These are phyloP conservation scores for Sisor rabdophorus DNA, from an alignment of 2,113 vertebrate genomes.

Conservation along the genomic window DNA sequence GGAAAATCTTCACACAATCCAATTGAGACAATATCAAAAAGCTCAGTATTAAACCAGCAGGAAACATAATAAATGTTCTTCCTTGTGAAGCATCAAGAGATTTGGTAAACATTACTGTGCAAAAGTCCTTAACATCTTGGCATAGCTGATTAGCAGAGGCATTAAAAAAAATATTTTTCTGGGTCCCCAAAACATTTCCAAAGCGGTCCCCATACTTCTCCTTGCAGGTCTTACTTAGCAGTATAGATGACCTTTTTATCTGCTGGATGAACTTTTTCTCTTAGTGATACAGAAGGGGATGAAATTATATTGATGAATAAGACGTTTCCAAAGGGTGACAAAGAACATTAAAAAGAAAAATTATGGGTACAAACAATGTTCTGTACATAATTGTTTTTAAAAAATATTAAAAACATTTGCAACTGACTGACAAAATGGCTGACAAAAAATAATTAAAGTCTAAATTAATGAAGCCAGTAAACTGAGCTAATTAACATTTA, in stretches of 20 bases:
- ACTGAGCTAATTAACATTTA: too few species aligned
- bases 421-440: neutral
- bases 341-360: neutral
- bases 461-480: too few species aligned
- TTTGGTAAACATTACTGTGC: neutral
- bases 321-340: neutral
- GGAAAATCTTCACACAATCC: neutral
- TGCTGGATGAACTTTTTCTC: neutral
- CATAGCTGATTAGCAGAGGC: neutral
- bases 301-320: neutral
- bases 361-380: neutral
- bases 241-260: neutral
- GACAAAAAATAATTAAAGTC: too few species aligned
- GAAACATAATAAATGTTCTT: neutral
- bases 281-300: neutral
- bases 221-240: neutral
- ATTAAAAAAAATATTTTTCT: neutral
- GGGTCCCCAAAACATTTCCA: neutral
- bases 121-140: neutral
- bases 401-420: neutral
- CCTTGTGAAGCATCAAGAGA: neutral
- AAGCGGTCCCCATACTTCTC: neutral
- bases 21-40: neutral
- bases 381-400: neutral
- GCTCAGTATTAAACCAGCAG: constrained; percentile 13